These are phyloP conservation scores for Orthosia cruda DNA, from an alignment of 2,888 invertebrate genomes.

Conservation along the genomic window DNA sequence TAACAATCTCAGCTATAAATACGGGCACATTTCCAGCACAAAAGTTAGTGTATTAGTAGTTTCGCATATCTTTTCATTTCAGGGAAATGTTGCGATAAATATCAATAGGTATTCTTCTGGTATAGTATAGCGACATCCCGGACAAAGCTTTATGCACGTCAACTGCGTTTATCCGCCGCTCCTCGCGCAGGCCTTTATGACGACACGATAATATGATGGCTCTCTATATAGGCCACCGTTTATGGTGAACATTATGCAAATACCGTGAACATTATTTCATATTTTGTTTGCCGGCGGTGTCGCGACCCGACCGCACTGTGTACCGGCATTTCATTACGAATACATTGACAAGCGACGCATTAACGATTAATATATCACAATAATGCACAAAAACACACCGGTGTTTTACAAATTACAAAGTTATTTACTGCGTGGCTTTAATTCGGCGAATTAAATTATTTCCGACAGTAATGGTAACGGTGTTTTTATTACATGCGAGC, in stretches of 20 bases:
- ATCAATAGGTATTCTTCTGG: constrained; percentile 69
- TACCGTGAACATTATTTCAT: constrained; percentile 79
- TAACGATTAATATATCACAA: constrained; percentile 81
- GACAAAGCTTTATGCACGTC: constrained; percentile 72
- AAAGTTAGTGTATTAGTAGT: constrained; percentile 57
- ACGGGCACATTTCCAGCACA: constrained; percentile 15
- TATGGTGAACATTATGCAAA: constrained; percentile 80
- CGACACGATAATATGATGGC: constrained; percentile 75
- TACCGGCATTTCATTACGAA: constrained; percentile 80
- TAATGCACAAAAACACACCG: constrained; percentile 78
- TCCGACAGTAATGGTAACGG: constrained; percentile 36
- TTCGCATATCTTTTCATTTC: constrained; percentile 58
- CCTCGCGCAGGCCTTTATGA: constrained; percentile 68
- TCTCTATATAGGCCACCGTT: constrained; percentile 75
- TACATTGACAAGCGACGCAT: constrained; percentile 83
- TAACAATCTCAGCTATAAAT: constrained; percentile 1
- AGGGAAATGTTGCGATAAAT: constrained; percentile 62
- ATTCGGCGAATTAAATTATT: constrained; percentile 69
- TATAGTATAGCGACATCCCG: constrained; percentile 58
- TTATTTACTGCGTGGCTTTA: constrained; percentile 67
- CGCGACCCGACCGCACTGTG: constrained; percentile 72
- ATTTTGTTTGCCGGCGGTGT: constrained; percentile 79
- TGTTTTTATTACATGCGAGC: constrained; percentile 45
- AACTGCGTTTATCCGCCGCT: constrained; percentile 67
- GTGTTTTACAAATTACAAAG: constrained; percentile 73